Evolutionary conservation across 2,797 vertebrate species (phyloP).

Genomic region (Rhadinocentrus ornatus): DNA sequence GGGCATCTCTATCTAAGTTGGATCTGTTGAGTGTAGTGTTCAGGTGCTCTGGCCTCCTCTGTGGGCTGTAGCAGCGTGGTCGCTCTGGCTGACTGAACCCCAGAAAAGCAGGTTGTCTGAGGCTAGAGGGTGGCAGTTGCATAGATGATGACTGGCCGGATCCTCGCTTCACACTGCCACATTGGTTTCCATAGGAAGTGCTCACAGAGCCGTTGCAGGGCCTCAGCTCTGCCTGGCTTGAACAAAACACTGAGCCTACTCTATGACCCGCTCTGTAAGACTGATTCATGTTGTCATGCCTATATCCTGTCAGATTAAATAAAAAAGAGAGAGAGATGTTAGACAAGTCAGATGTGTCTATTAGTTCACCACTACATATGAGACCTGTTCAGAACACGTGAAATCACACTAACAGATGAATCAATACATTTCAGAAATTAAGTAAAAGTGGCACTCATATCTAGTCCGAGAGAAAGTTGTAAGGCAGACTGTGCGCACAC

Average conservation of each 20-base stretch:
- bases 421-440: conserved; percentile 36
- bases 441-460: conserved; percentile 13
- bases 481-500: conserved; percentile 30
- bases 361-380: conserved; percentile 1
- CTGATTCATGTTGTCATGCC: conserved; percentile 94
- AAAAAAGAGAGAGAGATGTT: conserved; percentile 39
- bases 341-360: conserved; percentile 20
- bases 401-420: background rate
- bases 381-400: background rate
- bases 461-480: conserved; percentile 27
- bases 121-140: conserved; percentile 79
- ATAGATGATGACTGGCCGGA: conserved; percentile 75
- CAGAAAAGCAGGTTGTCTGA: conserved; percentile 79
- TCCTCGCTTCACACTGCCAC: conserved; percentile 79
- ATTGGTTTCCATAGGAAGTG: conserved; percentile 88
- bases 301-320: conserved; percentile 84
- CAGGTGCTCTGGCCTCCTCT: conserved; percentile 89
- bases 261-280: conserved; percentile 91
- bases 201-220: conserved; percentile 84
- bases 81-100: conserved; percentile 83
- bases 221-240: conserved; percentile 85
- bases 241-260: conserved; percentile 86
- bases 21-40: conserved; percentile 87
- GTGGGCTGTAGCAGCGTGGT: conserved; percentile 88
- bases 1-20: conserved; percentile 67